These are phyloP conservation scores for Agonopterix subpropinquella DNA, from an alignment of 2,888 invertebrate species.

Conservation along the genomic window DNA sequence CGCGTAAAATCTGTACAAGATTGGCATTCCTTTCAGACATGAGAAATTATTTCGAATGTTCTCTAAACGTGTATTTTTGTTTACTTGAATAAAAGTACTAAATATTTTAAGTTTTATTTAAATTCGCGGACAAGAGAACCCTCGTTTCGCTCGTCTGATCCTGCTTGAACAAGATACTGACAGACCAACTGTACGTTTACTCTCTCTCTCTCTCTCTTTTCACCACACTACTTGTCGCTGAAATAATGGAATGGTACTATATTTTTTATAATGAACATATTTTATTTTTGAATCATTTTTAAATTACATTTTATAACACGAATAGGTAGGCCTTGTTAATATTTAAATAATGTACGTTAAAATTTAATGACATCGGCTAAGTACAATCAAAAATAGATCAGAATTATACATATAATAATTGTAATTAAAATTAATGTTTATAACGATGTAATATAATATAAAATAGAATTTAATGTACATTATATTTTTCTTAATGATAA, in stretches of 20 bases:
- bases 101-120: slow-evolving; percentile 65
- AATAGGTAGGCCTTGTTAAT: slow-evolving; percentile 55
- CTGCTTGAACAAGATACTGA: slow-evolving; percentile 7
- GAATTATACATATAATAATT: slow-evolving; percentile 40
- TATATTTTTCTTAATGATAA: slow-evolving; percentile 38
- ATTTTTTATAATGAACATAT: slow-evolving; percentile 35
- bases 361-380: slow-evolving; percentile 45
- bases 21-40: slow-evolving; percentile 4
- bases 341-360: slow-evolving; percentile 51
- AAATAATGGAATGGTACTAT: slow-evolving; percentile 18
- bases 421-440: slow-evolving; percentile 57
- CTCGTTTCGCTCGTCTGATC: slow-evolving; percentile 11
- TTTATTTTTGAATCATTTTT: slow-evolving; percentile 61
- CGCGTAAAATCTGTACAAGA: neutral
- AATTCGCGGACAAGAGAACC: slow-evolving; percentile 40
- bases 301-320: slow-evolving; percentile 54
- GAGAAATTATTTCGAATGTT: slow-evolving; percentile 18
- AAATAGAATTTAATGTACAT: slow-evolving; percentile 62
- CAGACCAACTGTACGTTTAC: slow-evolving; percentile 5
- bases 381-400: slow-evolving; percentile 56
- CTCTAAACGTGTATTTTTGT: slow-evolving; percentile 51
- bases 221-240: neutral
- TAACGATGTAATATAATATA: slow-evolving; percentile 58
- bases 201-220: neutral
- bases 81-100: slow-evolving; percentile 62